Conservation (phyloP, 2,797 vertebrate species). For the Danio aesculapii region DNA sequence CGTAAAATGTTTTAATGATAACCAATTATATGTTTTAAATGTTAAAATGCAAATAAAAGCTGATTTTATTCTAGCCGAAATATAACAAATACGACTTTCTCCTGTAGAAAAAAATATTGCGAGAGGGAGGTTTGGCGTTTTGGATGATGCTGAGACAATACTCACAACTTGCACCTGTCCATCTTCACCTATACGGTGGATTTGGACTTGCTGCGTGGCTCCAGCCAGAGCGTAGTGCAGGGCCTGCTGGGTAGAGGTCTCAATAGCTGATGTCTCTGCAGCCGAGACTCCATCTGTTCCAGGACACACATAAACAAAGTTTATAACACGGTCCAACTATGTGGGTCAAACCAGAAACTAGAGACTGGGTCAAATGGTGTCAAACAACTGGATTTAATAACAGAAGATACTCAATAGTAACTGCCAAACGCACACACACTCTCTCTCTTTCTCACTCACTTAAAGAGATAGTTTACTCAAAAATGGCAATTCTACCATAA, state of each 20-base stretch:
- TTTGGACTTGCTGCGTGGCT: slow-evolving; percentile 91
- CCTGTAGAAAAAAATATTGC: too few relatives aligned
- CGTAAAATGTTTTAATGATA: too few relatives aligned
- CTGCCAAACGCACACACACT: slow-evolving; percentile 1
- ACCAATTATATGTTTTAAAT: too few relatives aligned
- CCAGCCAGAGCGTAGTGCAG: slow-evolving; percentile 95
- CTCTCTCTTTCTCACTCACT: too few relatives aligned
- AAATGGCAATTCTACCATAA: too few relatives aligned
- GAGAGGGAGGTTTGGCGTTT: not conserved
- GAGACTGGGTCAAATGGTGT: slow-evolving; percentile 32
- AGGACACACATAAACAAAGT: slow-evolving; percentile 53
- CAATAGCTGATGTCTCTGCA: slow-evolving; percentile 82
- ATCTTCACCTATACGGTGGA: slow-evolving; percentile 97
- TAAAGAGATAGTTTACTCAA: too few relatives aligned
- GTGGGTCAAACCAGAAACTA: slow-evolving; percentile 32
- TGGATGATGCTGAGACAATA: slow-evolving; percentile 56
- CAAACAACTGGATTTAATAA: slow-evolving; percentile 39
- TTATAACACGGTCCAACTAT: slow-evolving; percentile 32
- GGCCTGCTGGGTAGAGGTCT: slow-evolving; percentile 89
- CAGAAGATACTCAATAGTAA: slow-evolving; percentile 1
- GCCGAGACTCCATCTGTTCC: slow-evolving; percentile 84
- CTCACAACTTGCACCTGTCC: slow-evolving; percentile 99
- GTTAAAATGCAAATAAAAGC: too few relatives aligned
- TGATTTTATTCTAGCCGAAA: too few relatives aligned
- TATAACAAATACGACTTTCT: too few relatives aligned